phyloP scores from a whole-genome alignment of 2,888 invertebrate genomes.

The Artemia sinica region DNA sequence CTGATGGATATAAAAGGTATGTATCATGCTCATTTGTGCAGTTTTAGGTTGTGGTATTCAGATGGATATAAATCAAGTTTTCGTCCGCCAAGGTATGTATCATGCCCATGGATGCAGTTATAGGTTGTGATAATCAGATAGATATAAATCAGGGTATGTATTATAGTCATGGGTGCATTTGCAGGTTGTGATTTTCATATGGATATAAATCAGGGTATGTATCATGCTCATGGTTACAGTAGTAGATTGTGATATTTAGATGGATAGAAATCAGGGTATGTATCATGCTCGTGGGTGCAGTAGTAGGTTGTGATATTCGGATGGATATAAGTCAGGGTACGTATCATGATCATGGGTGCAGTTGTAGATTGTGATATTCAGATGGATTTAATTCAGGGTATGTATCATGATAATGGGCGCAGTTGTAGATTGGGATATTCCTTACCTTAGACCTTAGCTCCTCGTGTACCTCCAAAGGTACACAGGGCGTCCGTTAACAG shows the following conservation, averaged over 20 bases:
- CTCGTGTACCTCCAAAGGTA: too few relatives aligned
- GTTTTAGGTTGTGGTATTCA: conserved; percentile 81
- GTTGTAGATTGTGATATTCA: background rate
- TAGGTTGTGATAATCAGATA: background rate
- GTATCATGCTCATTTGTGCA: too few relatives aligned
- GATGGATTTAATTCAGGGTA: background rate
- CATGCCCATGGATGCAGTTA: too few relatives aligned
- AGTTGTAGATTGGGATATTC: background rate
- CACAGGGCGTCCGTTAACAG: too few relatives aligned
- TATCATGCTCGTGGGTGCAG: too few relatives aligned
- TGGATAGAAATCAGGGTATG: too few relatives aligned
- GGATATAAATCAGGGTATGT: background rate
- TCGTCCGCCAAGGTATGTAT: conserved; percentile 61
- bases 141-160: background rate
- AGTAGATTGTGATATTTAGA: too few relatives aligned
- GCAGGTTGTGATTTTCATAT: background rate
- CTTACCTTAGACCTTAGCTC: too few relatives aligned
- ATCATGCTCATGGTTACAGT: too few relatives aligned
- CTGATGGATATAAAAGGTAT: background rate
- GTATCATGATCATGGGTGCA: too few relatives aligned
- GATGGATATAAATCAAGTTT: conserved; percentile 78
- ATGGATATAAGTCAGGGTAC: conserved; percentile 76
- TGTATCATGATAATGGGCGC: background rate
- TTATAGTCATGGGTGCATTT: background rate
- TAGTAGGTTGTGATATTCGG: conserved; percentile 76